A percentile compares a stretch with the other conserved stretches of the same genome.
phyloP scores from a whole-genome alignment of 2,113 vertebrate genomes.

The Hippotragus niger region DNA sequence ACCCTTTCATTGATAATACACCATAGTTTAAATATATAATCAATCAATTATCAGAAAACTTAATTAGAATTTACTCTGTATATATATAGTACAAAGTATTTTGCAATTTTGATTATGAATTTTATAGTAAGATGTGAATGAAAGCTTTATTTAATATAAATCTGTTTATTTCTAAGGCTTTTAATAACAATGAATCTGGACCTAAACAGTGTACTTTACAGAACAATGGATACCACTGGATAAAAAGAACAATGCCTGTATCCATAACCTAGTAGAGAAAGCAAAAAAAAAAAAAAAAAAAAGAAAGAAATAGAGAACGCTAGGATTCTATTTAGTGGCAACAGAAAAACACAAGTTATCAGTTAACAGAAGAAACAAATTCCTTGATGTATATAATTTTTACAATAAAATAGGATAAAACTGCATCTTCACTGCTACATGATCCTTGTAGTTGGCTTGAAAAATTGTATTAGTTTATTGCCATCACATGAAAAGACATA shows the following conservation, averaged over 20 bases:
- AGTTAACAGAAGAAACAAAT: not conserved
- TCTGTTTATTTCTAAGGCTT: not conserved
- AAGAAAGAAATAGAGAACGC: rapidly evolving
- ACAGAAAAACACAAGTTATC: not conserved
- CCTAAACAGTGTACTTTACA: not conserved
- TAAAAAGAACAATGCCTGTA: not conserved
- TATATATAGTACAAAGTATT: not conserved
- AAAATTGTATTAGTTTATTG: not conserved
- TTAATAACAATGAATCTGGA: not conserved
- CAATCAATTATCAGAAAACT: not conserved
- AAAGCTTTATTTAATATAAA: not conserved
- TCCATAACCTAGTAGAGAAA: not conserved
- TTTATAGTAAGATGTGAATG: not conserved
- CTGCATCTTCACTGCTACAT: not conserved
- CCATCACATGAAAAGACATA: not conserved
- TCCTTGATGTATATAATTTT: not conserved
- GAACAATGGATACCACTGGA: not conserved
- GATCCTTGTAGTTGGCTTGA: not conserved
- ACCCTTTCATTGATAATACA: not conserved
- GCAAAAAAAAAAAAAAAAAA: not conserved
- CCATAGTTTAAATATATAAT: not conserved
- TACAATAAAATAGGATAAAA: not conserved
- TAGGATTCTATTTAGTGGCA: not conserved
- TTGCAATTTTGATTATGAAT: not conserved
- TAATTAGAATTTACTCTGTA: not conserved